Base-by-base conservation (phyloP, 2,797 vertebrate genomes). In the Gymnothorax reevesii region DNA sequence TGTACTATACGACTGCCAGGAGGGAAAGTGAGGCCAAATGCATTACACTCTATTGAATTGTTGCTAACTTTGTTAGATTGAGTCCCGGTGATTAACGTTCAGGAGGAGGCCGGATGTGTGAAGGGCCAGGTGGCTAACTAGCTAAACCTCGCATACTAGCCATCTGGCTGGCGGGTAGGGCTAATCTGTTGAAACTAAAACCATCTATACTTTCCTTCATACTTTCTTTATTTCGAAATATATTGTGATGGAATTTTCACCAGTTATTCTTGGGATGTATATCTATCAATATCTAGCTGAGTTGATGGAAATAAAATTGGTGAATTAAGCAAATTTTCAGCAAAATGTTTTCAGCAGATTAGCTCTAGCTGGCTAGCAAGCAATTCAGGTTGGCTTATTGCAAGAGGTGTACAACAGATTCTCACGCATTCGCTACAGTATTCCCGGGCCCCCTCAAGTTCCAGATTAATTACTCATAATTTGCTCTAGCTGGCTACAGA, bases 1-100 rank as follows among this genome's bases (percentile, higher is more conserved):
- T 89, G 98, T 99, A 82, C 93, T 99, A 52, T 99, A 99, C 84
- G 98, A 99, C 93, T 99, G 98, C 94, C 98, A 99, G 91, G 98
- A 99, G 95, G 98, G 98, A 92, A 99, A 99, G 98, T 99, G 96
- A 98, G 98, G 90, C n/a, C 55, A 33, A 33, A 64, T 69, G 0
- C 15, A 17, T 88, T 88, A 64, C 59, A 33, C 15, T 54, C 9
- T 13, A 54, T 86, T 89, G 33, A 42, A 42, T 42, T 42, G 33
- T 42, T 42, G 33, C 75, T 91, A 17, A 57, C 22, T 55, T 27
- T 20, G 49, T 20, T 85, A 22, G 85, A 33, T 87, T 92, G 85
- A 33, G 87, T 92, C 86, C 89, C 87, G 20, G n/a, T n/a, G 54
- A 10, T 55, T 66, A 71, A 69, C 55, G 55, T 62, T 49, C 55